Percentiles rank a stretch among this genome's conserved stretches.
phyloP scores from a whole-genome alignment of 2,113 vertebrate species.

The Sorex fumeus region DNA sequence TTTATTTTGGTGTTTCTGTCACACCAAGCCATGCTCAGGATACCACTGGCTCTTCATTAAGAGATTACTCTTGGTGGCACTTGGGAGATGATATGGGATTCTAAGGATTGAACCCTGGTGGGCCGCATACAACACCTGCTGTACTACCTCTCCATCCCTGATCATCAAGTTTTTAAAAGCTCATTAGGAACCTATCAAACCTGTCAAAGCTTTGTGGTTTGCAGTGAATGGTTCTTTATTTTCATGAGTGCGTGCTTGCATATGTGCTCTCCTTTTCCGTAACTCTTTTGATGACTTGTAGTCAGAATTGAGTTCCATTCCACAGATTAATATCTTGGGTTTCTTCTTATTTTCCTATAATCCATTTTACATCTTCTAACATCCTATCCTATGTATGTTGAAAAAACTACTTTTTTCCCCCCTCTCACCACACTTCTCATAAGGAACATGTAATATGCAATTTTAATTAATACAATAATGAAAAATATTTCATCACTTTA shows the following conservation, averaged over 20 bases:
- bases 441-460: neutral
- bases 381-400: neutral
- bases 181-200: neutral
- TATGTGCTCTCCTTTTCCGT: neutral
- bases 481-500: constrained; percentile 24
- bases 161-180: neutral
- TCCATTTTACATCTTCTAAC: neutral
- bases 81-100: too few species aligned
- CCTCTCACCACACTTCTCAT: neutral
- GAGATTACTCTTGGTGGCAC: too few species aligned
- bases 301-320: neutral
- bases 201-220: neutral
- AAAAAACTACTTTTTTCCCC: constrained; percentile 4
- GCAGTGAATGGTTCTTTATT: neutral
- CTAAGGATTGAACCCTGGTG: too few species aligned
- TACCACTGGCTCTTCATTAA: too few species aligned
- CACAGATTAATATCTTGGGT: neutral
- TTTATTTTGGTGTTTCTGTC: too few species aligned
- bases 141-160: too few species aligned
- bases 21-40: too few species aligned
- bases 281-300: neutral
- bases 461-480: neutral
- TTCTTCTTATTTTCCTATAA: neutral
- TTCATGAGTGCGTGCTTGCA: neutral
- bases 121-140: too few species aligned